phyloP scores from a whole-genome alignment of 2,888 invertebrate genomes.

The Scotopteryx bipunctaria region DNA sequence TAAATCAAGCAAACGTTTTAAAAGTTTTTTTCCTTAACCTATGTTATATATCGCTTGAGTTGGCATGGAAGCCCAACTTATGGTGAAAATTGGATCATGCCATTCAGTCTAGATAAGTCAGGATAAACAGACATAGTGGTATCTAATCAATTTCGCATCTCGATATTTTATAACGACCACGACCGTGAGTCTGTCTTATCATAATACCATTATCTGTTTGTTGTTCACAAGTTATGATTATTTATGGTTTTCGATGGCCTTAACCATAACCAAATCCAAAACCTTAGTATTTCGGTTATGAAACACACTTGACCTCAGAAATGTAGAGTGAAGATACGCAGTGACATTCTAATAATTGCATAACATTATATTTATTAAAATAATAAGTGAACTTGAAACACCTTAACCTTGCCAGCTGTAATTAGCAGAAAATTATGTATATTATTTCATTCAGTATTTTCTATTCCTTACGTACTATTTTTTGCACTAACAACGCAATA shows the following conservation, averaged over 20 bases:
- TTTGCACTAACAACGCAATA: too few species aligned
- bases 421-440: neutral
- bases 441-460: neutral
- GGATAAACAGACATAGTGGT: neutral
- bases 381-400: conserved; percentile 1
- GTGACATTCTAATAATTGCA: conserved; percentile 1
- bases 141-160: neutral
- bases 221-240: too few species aligned
- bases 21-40: neutral
- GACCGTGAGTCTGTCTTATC: neutral
- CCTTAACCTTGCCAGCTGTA: conserved; percentile 8
- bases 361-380: neutral
- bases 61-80: neutral
- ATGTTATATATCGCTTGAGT: neutral
- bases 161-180: neutral
- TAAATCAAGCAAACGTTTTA: too few species aligned
- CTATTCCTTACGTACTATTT: too few species aligned
- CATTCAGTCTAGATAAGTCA: neutral
- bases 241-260: conserved; percentile 1
- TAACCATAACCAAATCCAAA: conserved; percentile 12
- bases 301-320: conserved; percentile 14
- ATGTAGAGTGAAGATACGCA: conserved; percentile 2
- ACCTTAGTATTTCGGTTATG: conserved; percentile 12
- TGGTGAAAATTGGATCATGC: neutral
- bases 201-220: neutral